Conservation (phyloP, 2,888 invertebrate species). For the Belgica antarctica region DNA sequence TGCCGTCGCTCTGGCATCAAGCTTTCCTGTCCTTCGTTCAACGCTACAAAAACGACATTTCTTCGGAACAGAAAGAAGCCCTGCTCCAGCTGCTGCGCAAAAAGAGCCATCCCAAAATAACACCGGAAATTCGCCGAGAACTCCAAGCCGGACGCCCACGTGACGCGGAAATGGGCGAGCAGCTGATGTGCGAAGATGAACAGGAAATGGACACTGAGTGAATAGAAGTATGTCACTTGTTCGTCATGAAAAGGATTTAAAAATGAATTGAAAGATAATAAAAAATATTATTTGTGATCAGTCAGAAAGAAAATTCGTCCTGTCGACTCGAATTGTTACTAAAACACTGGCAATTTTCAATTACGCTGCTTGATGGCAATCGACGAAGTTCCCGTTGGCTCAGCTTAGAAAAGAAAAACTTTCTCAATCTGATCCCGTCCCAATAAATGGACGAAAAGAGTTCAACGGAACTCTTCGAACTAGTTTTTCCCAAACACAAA, state of each 20-base stretch:
- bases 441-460: no score
- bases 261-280: background rate
- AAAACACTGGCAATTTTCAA: no score
- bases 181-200: conserved; percentile 32
- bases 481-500: no score
- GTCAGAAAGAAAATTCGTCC: background rate
- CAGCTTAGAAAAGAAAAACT: no score
- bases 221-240: background rate
- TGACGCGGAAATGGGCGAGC: conserved; percentile 63
- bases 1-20: conserved; percentile 98
- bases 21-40: conserved; percentile 89
- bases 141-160: conserved; percentile 78
- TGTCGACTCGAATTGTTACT: no score
- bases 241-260: background rate
- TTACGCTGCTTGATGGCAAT: no score
- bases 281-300: no score
- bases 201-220: conserved; percentile 38
- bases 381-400: no score
- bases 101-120: conserved; percentile 57
- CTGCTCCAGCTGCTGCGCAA: conserved; percentile 69
- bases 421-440: no score
- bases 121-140: conserved; percentile 79
- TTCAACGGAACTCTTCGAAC: no score
- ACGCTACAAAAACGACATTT: conserved; percentile 92
- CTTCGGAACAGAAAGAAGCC: conserved; percentile 86